A percentile compares a stretch with the other conserved stretches of the same genome.
Evolutionary conservation across 2,113 vertebrate genomes (phyloP).

Genomic region (Sebastes fasciatus): DNA sequence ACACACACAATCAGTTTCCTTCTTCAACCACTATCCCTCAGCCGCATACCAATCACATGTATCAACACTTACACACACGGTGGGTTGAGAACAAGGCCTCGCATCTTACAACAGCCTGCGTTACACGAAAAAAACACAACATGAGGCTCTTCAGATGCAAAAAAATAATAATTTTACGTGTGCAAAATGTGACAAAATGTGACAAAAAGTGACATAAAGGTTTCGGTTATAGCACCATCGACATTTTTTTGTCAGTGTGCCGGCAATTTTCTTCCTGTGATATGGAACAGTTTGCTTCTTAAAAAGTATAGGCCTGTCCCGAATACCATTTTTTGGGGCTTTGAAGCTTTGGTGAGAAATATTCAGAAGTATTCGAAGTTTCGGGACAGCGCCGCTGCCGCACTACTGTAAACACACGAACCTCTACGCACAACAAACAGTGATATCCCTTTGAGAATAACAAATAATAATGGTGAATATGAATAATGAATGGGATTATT

Average conservation of each 20-base stretch:
- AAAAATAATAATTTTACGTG: too few relatives aligned
- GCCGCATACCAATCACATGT: constrained; percentile 16
- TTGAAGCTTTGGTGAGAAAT: too few relatives aligned
- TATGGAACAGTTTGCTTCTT: neutral
- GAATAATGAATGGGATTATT: too few relatives aligned
- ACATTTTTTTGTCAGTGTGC: neutral
- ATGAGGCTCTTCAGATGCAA: neutral
- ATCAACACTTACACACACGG: constrained; percentile 7
- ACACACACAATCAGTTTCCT: constrained; percentile 13
- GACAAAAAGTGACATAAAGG: neutral
- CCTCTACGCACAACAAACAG: too few relatives aligned
- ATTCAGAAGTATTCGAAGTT: too few relatives aligned
- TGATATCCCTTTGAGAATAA: too few relatives aligned
- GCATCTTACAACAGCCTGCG: neutral
- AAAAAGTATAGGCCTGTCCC: neutral
- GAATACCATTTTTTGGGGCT: too few relatives aligned
- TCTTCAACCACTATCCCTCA: neutral
- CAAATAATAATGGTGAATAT: too few relatives aligned
- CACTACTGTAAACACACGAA: too few relatives aligned
- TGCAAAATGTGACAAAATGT: neutral
- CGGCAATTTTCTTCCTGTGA: neutral
- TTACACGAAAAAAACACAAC: neutral
- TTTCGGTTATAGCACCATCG: neutral
- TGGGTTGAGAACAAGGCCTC: constrained; percentile 23
- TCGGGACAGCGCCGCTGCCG: too few relatives aligned